Base-by-base conservation (phyloP, 2,797 vertebrate genomes). In the Cichlasoma orientale region DNA sequence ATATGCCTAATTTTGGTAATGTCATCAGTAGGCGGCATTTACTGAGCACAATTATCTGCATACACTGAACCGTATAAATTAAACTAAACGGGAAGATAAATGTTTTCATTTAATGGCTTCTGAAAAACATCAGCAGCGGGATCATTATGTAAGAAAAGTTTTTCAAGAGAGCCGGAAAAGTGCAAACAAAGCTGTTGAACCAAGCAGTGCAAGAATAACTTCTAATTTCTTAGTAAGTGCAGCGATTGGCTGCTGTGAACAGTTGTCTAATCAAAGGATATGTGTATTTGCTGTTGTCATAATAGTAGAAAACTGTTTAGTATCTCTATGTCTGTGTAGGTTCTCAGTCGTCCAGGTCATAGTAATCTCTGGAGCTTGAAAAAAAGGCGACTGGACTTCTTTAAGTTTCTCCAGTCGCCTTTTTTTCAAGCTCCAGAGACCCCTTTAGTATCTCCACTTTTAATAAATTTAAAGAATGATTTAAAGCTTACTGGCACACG, bases 1-100 rank as follows among this genome's bases (percentile, higher is more conserved):
- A 1, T 41, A 68, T 77, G 59, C 27, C 55, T 4, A 19, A 71
- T 25, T 76, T 23, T 4, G 1, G 54, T 63, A 31, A 75, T 75
- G 73, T 78, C 56, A 66, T 38, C 70, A 74, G 81, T 66, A 56
- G 63, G 72, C 72, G 85, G 78, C 74, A 82, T 88, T 89, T 80
- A 83, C 54, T n/a, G 19, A 79, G 61, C 5, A 12, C 56, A 74
- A 78, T 86, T 78, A 84, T 80, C 55, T 21, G 56, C 72, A 71
- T 13, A 77, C 71, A 5, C 11, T 75, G 76, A 83, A 27, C 61
- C 33, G 1, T 69, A 33, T 41, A 10, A 83, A 78, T 11, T n/a
- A 23, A 66, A 56, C 50, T 2, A 54, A 75, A 79, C 53, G 14
- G 13, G 44, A 75, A 25, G 58, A 83, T 25, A 10, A 72, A 83